Percentiles rank a stretch among this genome's conserved stretches.
phyloP scores from a whole-genome alignment of 2,797 vertebrate genomes.

The Hippopotamyrus pictus region DNA sequence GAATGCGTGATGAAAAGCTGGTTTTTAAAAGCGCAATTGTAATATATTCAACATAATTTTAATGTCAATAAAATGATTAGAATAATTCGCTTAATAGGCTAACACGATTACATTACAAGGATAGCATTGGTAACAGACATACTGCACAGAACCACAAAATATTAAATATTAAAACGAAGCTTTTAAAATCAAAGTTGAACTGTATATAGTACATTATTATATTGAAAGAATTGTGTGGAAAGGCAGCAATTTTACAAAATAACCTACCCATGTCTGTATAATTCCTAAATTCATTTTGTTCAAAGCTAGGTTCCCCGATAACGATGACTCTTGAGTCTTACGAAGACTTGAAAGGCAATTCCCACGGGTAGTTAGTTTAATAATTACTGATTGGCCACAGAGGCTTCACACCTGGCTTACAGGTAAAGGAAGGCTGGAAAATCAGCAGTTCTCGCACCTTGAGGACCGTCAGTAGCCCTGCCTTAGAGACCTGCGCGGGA shows the following conservation, averaged over 20 bases:
- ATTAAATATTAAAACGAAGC: neutral
- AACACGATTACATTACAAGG: neutral
- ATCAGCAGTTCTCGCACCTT: neutral
- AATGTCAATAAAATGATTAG: neutral
- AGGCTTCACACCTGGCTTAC: neutral
- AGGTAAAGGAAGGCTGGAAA: neutral
- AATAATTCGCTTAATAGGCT: neutral
- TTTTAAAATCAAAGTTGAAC: neutral
- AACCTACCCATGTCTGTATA: neutral
- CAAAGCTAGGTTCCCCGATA: neutral
- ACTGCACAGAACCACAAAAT: neutral
- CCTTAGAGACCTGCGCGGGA: no score
- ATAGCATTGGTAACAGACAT: neutral
- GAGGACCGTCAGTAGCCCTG: neutral
- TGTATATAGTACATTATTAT: neutral
- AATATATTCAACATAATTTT: neutral
- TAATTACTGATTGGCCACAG: neutral
- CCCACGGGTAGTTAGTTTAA: neutral
- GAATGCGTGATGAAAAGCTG: neutral
- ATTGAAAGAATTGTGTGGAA: neutral
- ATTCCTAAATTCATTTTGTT: neutral
- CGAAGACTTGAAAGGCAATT: neutral
- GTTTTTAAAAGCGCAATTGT: neutral
- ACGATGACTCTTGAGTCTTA: neutral
- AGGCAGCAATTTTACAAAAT: neutral